Evolutionary conservation across 1,140 invertebrate genomes (phyloP).

Genomic region (Camponotus vicinus): DNA sequence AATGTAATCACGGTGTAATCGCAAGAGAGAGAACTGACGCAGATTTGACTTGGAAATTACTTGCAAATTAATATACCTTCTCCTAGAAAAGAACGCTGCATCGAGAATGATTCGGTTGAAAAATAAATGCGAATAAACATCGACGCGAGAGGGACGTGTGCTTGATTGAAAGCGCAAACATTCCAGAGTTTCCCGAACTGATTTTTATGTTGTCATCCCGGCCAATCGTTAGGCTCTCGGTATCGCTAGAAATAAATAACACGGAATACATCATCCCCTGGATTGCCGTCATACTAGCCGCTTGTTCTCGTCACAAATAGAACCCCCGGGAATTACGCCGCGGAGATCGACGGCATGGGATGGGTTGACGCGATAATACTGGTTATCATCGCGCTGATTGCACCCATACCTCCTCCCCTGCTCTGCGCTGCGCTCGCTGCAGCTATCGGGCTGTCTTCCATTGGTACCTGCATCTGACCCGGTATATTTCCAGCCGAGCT

Average conservation of each 20-base stretch:
- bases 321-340: conserved; percentile 70
- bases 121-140: not conserved
- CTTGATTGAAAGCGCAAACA: conserved; percentile 60
- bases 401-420: conserved; percentile 57
- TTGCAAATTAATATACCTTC: too few species aligned
- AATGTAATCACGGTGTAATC: conserved; percentile 21
- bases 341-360: conserved; percentile 67
- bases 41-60: conserved; percentile 5
- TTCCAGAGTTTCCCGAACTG: conserved; percentile 43
- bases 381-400: conserved; percentile 77
- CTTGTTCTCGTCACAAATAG: conserved; percentile 71
- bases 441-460: conserved; percentile 68
- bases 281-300: conserved; percentile 62
- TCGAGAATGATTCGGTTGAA: not conserved
- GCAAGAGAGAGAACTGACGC: not conserved
- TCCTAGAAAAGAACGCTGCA: not conserved
- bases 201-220: conserved; percentile 64
- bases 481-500: conserved; percentile 66
- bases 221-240: conserved; percentile 24
- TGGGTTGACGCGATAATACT: conserved; percentile 75
- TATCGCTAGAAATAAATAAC: conserved; percentile 71
- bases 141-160: not conserved
- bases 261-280: conserved; percentile 60
- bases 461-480: conserved; percentile 64
- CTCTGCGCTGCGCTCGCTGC: conserved; percentile 28